Evolutionary conservation across 1,140 invertebrate genomes (phyloP).

Genomic region (Tetramorium parvispinum): DNA sequence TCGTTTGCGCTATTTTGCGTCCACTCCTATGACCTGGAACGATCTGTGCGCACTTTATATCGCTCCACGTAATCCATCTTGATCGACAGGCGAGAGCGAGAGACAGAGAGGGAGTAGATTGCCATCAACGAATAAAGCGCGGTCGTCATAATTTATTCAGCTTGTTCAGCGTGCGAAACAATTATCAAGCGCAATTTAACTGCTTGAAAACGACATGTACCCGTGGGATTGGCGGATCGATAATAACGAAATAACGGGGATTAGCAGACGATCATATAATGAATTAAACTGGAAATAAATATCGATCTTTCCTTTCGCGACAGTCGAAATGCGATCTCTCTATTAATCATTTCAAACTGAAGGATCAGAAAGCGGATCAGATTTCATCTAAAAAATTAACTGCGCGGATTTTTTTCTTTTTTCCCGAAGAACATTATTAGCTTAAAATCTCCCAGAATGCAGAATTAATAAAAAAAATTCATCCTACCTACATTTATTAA

Average conservation of each 20-base stretch:
- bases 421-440: background rate
- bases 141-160: constrained; percentile 77
- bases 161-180: constrained; percentile 58
- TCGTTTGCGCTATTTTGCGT: constrained; percentile 78
- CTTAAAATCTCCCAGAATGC: background rate
- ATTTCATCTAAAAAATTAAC: constrained; percentile 4
- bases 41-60: constrained; percentile 36
- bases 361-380: background rate
- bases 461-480: background rate
- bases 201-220: constrained; percentile 6
- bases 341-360: background rate
- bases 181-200: constrained; percentile 49
- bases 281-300: background rate
- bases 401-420: background rate
- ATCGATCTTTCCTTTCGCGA: background rate
- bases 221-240: background rate
- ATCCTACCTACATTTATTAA: background rate
- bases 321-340: background rate
- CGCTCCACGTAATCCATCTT: background rate
- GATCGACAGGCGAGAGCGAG: background rate
- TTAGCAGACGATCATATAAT: background rate
- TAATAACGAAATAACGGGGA: constrained; percentile 28
- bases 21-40: constrained; percentile 63
- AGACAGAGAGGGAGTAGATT: background rate
- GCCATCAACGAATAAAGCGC: constrained; percentile 50